phyloP scores from a whole-genome alignment of 2,797 vertebrate species.

The Emys orbicularis region DNA sequence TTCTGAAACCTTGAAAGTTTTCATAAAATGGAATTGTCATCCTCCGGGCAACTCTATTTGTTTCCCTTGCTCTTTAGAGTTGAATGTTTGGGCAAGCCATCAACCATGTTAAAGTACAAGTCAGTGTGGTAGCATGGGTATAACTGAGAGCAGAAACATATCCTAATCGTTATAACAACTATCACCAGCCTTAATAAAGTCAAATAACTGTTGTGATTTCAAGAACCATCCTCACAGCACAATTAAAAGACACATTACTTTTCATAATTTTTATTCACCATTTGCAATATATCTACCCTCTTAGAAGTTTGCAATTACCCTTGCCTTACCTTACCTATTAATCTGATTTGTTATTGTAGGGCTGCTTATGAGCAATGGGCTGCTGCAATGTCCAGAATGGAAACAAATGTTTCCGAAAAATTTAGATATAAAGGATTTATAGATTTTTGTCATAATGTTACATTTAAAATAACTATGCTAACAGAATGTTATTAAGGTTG shows the following conservation, averaged over 20 bases:
- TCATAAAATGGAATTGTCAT: not conserved
- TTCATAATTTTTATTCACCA: not conserved
- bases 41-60: not conserved
- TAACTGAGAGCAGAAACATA: not conserved
- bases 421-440: not conserved
- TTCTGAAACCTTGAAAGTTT: not conserved
- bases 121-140: not conserved
- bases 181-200: not conserved
- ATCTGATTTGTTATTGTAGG: not conserved
- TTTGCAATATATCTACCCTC: not conserved
- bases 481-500: not conserved
- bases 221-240: not conserved
- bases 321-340: not conserved
- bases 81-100: not conserved
- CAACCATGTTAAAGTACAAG: not conserved
- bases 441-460: not conserved
- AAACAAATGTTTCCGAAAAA: fast-evolving
- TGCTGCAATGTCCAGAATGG: not conserved
- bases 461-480: not conserved
- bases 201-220: not conserved
- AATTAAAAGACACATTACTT: not conserved
- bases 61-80: not conserved
- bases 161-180: not conserved
- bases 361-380: not conserved
- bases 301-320: not conserved